These are phyloP conservation scores for Aculops lycopersici DNA, from an alignment of 1,140 invertebrate genomes.

Conservation along the genomic window DNA sequence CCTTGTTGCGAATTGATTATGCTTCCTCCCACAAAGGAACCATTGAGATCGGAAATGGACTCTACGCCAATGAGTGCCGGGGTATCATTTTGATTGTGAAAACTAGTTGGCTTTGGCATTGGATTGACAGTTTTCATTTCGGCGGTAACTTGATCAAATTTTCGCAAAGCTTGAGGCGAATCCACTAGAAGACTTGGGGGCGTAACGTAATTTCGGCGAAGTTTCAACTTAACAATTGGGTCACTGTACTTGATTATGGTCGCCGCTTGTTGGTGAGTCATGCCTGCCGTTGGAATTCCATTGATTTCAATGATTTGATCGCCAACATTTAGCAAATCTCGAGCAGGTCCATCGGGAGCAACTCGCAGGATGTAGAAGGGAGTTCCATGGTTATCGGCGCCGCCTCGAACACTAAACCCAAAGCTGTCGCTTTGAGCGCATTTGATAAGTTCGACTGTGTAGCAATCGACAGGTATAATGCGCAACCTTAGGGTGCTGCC, in stretches of 20 bases:
- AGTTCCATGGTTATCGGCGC: conserved; percentile 49
- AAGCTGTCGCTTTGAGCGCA: conserved; percentile 43
- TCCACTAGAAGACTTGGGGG: no score
- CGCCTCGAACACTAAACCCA: conserved; percentile 50
- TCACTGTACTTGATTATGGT: conserved; percentile 40
- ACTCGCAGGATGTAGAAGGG: conserved; percentile 45
- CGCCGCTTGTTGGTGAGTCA: conserved; percentile 49
- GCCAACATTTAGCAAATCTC: conserved; percentile 25
- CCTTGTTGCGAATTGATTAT: no score
- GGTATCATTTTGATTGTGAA: no score
- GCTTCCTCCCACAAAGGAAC: no score
- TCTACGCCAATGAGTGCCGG: no score
- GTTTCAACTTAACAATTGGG: conserved; percentile 26
- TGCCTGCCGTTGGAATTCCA: conserved; percentile 34
- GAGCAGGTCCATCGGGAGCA: conserved; percentile 44
- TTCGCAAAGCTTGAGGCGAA: no score
- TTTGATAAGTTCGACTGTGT: conserved; percentile 31
- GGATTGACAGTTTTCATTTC: no score
- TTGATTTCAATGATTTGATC: conserved; percentile 54
- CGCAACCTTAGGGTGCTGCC: conserved; percentile 27
- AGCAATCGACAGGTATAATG: conserved; percentile 19
- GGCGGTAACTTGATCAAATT: no score
- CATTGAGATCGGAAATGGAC: no score
- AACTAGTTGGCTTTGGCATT: no score
- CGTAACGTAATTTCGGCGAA: conserved; percentile 5